Evolutionary conservation across 1,140 invertebrate species (phyloP).

Genomic region (Trichoplusia ni): DNA sequence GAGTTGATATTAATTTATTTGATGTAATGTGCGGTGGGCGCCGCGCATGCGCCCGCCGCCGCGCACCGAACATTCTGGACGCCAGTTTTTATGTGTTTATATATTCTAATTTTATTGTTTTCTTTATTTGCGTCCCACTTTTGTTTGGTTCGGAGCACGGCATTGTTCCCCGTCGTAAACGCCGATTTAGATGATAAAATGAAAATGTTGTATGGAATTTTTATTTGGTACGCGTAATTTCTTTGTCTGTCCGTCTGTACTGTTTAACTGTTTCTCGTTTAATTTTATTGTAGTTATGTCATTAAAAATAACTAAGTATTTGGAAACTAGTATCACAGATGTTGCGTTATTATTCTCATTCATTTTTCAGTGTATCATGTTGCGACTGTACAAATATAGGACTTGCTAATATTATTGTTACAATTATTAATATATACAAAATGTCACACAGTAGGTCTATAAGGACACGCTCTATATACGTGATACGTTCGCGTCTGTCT

Average conservation of each 20-base stretch:
- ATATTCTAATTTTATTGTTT: slow-evolving; percentile 82
- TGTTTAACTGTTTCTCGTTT: slow-evolving; percentile 29
- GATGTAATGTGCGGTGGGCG: slow-evolving; percentile 56
- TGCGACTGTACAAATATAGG: too few species aligned
- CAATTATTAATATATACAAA: slow-evolving; percentile 10
- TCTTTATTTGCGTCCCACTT: slow-evolving; percentile 81
- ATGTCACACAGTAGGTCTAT: slow-evolving; percentile 9
- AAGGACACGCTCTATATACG: slow-evolving; percentile 12
- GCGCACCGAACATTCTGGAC: slow-evolving; percentile 64
- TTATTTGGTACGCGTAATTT: slow-evolving; percentile 73
- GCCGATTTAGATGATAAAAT: slow-evolving; percentile 81
- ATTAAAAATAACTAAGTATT: slow-evolving; percentile 33
- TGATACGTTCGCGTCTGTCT: not conserved
- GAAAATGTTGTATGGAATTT: slow-evolving; percentile 77
- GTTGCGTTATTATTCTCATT: slow-evolving; percentile 3
- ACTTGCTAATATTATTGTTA: too few species aligned
- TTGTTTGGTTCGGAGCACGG: slow-evolving; percentile 76
- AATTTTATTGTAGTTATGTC: slow-evolving; percentile 32
- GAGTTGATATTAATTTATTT: slow-evolving; percentile 54
- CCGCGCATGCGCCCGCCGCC: slow-evolving; percentile 58
- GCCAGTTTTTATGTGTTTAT: slow-evolving; percentile 79
- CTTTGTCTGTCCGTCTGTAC: slow-evolving; percentile 47
- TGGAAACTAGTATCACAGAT: slow-evolving; percentile 23
- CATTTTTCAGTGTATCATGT: slow-evolving; percentile 15
- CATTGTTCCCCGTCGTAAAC: slow-evolving; percentile 79